A percentile compares a stretch with the other conserved stretches of the same genome.
phyloP scores from a whole-genome alignment of 2,797 vertebrate genomes.

The Crocidura indochinensis region DNA sequence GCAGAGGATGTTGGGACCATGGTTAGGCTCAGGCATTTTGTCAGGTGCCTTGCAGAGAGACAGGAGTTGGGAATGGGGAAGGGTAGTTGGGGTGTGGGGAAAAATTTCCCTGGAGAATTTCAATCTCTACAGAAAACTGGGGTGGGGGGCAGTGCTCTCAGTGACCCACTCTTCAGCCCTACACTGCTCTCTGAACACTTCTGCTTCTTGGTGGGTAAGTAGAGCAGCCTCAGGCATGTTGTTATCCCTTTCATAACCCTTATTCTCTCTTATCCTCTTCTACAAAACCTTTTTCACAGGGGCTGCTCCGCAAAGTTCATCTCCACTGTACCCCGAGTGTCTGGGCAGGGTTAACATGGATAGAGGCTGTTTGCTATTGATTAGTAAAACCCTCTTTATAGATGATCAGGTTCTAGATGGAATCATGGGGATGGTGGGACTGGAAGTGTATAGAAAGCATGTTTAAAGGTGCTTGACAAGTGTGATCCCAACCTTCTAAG shows the following conservation, averaged over 20 bases:
- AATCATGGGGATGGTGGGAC: not conserved
- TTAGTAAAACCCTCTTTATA: not conserved
- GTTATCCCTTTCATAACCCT: not conserved
- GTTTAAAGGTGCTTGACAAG: not conserved
- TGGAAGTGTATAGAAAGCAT: too few species aligned
- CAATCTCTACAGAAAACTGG: too few species aligned
- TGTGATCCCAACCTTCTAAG: not conserved
- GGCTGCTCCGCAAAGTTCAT: not conserved
- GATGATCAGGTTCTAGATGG: not conserved
- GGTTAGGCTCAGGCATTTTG: not conserved
- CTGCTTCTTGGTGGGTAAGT: not conserved
- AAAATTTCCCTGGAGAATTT: not conserved
- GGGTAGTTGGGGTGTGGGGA: not conserved
- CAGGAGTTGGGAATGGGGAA: not conserved
- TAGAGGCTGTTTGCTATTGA: not conserved
- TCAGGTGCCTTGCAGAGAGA: not conserved
- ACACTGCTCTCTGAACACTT: not conserved
- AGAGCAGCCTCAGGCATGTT: not conserved
- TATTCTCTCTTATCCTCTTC: not conserved
- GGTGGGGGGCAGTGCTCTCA: too few species aligned
- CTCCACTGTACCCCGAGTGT: not conserved
- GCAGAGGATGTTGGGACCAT: too few species aligned
- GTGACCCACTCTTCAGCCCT: not conserved
- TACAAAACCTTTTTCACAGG: not conserved
- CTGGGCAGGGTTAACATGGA: not conserved